Evolutionary conservation across 2,113 vertebrate species (phyloP), one percentile per base, ranked within the genome.

Genomic region (Chionodraco myersi): DNA sequence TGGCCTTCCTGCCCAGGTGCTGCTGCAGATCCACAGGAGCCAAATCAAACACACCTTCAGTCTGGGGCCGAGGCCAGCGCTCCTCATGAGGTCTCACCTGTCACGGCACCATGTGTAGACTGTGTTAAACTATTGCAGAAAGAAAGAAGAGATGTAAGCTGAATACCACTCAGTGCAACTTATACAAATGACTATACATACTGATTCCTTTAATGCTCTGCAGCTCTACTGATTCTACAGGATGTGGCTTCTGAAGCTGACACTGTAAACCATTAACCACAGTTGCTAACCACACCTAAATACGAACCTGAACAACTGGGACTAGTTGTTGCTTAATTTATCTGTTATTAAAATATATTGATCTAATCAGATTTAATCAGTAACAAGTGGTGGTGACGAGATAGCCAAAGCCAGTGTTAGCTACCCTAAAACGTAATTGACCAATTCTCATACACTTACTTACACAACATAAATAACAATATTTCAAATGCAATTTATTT

Each of bases 1-100:
- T 72, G 80, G 65, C 45, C 76, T 85, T 72, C 65, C 71, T 76
- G 80, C 56, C 85, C 84, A 86, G 86, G 60, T 81, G 77, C 75
- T 78, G 72, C 81, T 77, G 72, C 68, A 11, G 63, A 59, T 73
- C 70, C 53, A 63, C 47, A 66, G 26, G 56, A 79, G 86, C 85
- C 88, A 90, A 90, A 75, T 79, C 70, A 89, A 89, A 91, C 63
- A 91, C 57, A 61, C 49, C 52, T 45, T 75, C 7, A 72, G 62
- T 36, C 2, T 8, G 45, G 23, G 64, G 52, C 48, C 12, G 36
- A 23, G n/a, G 23, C 72, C 53, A 15, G 14, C 41, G 51, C 70
- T 53, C 63, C 66, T 49, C 81, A 67, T 80, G 82, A 85, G 74
- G 59, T 81, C 61, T 58, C 21, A 72, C 41, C 66, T 85, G 18